Evolutionary conservation across 2,888 invertebrate genomes (phyloP), one percentile per base, ranked within the genome.

Genomic region (Caenorhabditis wallacei): DNA sequence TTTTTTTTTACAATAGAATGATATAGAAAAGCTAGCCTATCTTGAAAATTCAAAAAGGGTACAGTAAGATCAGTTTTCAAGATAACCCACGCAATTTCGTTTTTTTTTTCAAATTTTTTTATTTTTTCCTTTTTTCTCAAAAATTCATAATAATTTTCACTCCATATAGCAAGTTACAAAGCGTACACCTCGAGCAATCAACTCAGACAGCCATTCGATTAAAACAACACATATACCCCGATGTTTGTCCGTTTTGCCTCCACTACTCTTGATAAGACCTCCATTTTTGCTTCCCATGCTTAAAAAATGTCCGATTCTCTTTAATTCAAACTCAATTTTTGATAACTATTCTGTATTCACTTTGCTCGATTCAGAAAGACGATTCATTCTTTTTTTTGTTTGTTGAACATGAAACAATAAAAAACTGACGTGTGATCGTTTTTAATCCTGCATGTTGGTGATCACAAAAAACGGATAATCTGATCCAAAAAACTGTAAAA

Each of bases 381-480:
- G 30, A 5, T 30, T 8, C 4, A 30, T 11, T 16, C 40, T 8
- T 2, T 40, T 40, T 40, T 13, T 4, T 40, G 2, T 40, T 8
- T 40, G 13, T 22, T 16, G 8, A 61, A 46, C 5, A 54, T 5
- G n/a, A 54, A 43, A 43, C 61, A 43, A 46, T 18, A 48, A 37
- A 66, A 40, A 4, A 22, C 35, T 66, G 48, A 30, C 51, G 51
- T 51, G 22, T 11, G 18, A 30, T 16, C 30, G n/a, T 63, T 26
- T 63, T 48, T 63, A 63, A 63, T 63, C 63, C 43, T 18, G 26
- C 13, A 30, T n/a, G n/a, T n/a, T n/a, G n/a, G n/a, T 26, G 53
- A 37, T 37, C 66, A 66, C 37, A n/a, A 11, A 24, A 66, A 53
- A 66, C 13, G 53, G 66, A 66, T 66, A 22, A 66, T 66, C 66